Evolutionary conservation across 2,888 invertebrate species (phyloP).

Genomic region (Dynastes grantii): DNA sequence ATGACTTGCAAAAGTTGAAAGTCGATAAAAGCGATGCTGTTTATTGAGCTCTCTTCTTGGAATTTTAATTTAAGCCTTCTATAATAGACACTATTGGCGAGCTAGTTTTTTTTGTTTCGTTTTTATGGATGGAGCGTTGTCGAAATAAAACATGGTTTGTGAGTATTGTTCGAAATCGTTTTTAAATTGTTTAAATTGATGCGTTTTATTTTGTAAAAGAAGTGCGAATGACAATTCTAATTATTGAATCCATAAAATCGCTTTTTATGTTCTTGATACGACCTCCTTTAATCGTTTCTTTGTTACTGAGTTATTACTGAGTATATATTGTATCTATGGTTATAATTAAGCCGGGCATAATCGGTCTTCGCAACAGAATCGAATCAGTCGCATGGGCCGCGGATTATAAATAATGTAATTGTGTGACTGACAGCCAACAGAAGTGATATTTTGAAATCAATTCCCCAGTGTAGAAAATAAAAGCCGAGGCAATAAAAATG

Average conservation of each 20-base stretch:
- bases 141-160: not conserved
- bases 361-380: too few species aligned
- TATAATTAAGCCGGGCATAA: too few species aligned
- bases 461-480: too few species aligned
- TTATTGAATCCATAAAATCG: not conserved
- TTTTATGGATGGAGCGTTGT: not conserved
- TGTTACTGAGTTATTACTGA: not conserved
- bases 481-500: too few species aligned
- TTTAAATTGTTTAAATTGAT: not conserved
- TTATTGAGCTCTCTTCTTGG: constrained; percentile 4
- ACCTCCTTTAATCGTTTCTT: not conserved
- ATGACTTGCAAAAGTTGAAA: constrained; percentile 15
- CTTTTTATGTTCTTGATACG: too few species aligned
- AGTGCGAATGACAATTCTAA: not conserved
- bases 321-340: too few species aligned
- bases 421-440: too few species aligned
- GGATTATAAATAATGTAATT: too few species aligned
- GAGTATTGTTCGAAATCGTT: not conserved
- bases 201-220: too few species aligned
- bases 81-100: not conserved
- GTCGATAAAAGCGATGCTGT: not conserved
- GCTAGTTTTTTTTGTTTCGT: not conserved
- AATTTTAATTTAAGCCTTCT: not conserved
- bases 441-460: too few species aligned
- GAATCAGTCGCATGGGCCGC: too few species aligned